A percentile compares a stretch with the other conserved stretches of the same genome.
phyloP scores from a whole-genome alignment of 2,888 invertebrate species.

The Atethmia centrago region DNA sequence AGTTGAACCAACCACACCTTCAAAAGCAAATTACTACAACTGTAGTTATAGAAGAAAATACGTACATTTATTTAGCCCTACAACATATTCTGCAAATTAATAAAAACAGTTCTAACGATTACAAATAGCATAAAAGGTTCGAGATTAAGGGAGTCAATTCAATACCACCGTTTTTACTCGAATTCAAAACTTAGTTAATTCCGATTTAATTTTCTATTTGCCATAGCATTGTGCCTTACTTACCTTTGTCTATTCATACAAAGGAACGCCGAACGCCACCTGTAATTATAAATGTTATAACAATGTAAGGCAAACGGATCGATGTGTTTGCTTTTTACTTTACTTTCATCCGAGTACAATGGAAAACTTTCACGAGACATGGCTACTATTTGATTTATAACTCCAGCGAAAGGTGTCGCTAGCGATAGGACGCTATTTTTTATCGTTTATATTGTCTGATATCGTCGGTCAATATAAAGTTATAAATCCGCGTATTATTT shows the following conservation, averaged over 20 bases:
- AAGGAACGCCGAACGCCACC: conserved; percentile 53
- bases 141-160: conserved; percentile 10
- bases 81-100: neutral
- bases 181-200: conserved; percentile 18
- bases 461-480: no score
- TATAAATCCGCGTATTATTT: neutral
- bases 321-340: conserved; percentile 25
- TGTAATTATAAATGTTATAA: conserved; percentile 42
- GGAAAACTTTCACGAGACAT: conserved; percentile 7
- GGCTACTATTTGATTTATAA: neutral
- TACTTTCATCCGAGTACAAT: conserved; percentile 23
- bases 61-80: neutral
- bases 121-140: neutral
- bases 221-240: conserved; percentile 8
- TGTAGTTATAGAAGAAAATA: neutral
- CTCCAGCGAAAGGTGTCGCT: conserved; percentile 40
- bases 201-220: conserved; percentile 36
- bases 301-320: conserved; percentile 37
- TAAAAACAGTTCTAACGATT: neutral
- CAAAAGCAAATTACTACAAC: neutral
- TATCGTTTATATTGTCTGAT: neutral
- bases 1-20: neutral
- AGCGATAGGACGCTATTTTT: fast-evolving
- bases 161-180: neutral
- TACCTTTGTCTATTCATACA: conserved; percentile 23